phyloP scores from a whole-genome alignment of 2,113 vertebrate genomes.

The Corythornis cristatus region DNA sequence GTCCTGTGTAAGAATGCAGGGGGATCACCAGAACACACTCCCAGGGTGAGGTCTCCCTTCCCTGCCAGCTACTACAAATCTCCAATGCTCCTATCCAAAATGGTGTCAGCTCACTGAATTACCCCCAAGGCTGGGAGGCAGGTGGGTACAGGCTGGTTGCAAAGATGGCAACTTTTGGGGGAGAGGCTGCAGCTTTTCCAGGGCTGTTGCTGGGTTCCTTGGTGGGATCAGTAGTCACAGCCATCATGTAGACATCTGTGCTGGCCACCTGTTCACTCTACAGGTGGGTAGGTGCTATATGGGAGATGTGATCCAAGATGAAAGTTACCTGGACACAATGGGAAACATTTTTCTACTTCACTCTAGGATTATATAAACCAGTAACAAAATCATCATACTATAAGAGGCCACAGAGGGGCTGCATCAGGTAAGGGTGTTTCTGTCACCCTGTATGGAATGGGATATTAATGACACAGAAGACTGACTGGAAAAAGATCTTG shows the following conservation, averaged over 20 bases:
- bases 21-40: background rate
- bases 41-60: background rate
- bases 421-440: background rate
- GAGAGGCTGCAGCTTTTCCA: background rate
- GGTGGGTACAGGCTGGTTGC: accelerated
- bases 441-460: background rate
- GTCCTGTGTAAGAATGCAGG: background rate
- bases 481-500: background rate
- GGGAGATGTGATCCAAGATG: background rate
- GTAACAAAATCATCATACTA: background rate
- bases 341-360: background rate
- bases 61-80: background rate
- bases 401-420: background rate
- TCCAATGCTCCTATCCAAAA: background rate
- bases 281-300: background rate
- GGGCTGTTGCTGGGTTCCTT: background rate
- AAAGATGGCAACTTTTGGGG: background rate
- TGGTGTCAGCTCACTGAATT: background rate
- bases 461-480: accelerated
- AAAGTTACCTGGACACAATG: background rate
- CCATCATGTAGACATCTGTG: accelerated
- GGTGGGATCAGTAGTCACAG: background rate
- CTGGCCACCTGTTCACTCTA: accelerated
- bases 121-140: background rate
- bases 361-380: background rate